Evolutionary conservation across 2,113 vertebrate genomes (phyloP), one percentile per base, ranked within the genome.

Genomic region (Terrapene triunguis): DNA sequence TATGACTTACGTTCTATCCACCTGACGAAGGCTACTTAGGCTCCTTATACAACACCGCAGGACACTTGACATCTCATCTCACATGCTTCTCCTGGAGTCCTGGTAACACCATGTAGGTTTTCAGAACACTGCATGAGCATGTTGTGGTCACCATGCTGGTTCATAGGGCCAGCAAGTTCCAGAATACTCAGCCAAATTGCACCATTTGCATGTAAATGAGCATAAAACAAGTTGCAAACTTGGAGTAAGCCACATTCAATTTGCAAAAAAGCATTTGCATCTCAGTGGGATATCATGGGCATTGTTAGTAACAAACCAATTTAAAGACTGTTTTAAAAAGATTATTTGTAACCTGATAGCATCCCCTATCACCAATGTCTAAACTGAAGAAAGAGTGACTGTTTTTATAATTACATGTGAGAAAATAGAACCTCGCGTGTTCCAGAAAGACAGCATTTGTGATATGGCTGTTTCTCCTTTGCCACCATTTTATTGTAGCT

Each of bases 151-250:
- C 22, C 7, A 27, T 38, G 2, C 10, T 72, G 1, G 9, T 4
- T 80, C 82, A 90, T 62, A 80, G 85, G 85, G 5, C 47, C n/a
- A 62, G 32, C 24, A 21, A 17, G 79, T 6, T 5, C 22, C 50
- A 3, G 27, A 1, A 0, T 5, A 2, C 7, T 0, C 1, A 44
- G 51, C 35, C 7, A 22, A 27, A 24, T 6, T 0, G 2, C n/a
- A 22, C 8, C 22, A 0, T 5, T 44, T 6, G 17, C 38, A 8
- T 0, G 17, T 19, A 69, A 69, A 69, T 38, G 65, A 22, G 32
- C 12, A 1, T 0, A 6, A 85, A 65, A 55, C 0, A 38, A 5
- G 2, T 4, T 35, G 11, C 2, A 27, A 72, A 4, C 32, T 24
- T 47, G 10, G 62, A 0, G 1, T 19, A 59, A 54, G 3, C 12